A percentile compares a stretch with the other conserved stretches of the same genome.
These are phyloP conservation scores for Pseudorectes ferrugineus DNA, from an alignment of 2,113 vertebrate species.

Conservation along the genomic window DNA sequence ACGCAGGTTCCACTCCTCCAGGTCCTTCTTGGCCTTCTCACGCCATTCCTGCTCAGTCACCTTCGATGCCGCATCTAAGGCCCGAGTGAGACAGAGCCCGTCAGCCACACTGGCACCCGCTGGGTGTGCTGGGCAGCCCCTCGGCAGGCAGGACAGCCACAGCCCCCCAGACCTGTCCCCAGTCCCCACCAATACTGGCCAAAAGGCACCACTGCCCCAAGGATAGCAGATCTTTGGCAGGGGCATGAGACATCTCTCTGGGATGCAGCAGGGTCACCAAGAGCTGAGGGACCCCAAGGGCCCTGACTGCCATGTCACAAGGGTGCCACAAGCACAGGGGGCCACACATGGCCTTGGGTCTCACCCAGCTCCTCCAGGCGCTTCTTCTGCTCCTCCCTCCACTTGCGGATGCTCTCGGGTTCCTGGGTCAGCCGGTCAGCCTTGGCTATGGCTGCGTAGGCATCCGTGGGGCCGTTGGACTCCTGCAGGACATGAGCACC, in stretches of 20 bases:
- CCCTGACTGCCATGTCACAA: rapidly evolving
- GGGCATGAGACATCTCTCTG: rapidly evolving
- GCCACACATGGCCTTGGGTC: neutral
- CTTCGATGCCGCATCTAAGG: constrained; percentile 86
- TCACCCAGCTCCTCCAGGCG: constrained; percentile 92
- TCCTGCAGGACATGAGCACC: constrained; percentile 71
- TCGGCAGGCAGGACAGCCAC: neutral
- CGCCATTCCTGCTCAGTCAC: constrained; percentile 90
- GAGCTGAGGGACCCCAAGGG: neutral
- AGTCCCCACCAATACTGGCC: neutral
- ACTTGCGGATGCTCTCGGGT: constrained; percentile 94
- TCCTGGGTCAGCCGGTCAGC: constrained; percentile 91
- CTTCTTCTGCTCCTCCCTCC: constrained; percentile 94
- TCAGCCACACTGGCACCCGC: neutral
- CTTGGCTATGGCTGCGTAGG: constrained; percentile 91
- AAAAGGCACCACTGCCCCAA: neutral
- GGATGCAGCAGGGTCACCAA: neutral
- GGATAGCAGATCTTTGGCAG: neutral
- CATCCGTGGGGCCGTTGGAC: constrained; percentile 84
- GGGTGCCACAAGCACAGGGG: neutral
- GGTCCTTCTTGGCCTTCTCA: constrained; percentile 93
- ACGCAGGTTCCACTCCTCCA: constrained; percentile 96
- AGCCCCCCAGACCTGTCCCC: neutral
- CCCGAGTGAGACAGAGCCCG: neutral
- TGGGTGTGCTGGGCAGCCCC: neutral